Conservation (phyloP, 2,888 invertebrate genomes). For the Tuberolachnus salignus region DNA sequence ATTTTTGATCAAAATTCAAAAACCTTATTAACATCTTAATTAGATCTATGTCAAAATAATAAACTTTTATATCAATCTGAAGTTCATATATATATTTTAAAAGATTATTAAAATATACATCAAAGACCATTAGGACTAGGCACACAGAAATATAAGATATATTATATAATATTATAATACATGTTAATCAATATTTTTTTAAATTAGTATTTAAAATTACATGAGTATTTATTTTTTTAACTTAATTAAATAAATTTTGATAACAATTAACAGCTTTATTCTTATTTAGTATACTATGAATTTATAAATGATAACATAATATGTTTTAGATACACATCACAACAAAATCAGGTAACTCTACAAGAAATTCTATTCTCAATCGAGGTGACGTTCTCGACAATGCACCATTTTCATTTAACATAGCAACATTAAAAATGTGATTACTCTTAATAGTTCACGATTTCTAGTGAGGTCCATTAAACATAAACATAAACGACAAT, state of each 20-base stretch:
- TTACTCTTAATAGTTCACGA: background rate
- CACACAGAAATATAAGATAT: slow-evolving; percentile 1
- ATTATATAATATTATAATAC: slow-evolving; percentile 5
- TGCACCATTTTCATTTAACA: background rate
- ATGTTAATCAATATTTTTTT: slow-evolving; percentile 22
- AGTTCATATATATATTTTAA: background rate
- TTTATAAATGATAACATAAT: slow-evolving; percentile 43
- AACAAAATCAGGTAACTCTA: slow-evolving; percentile 42
- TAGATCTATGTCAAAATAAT: no score
- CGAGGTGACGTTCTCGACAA: background rate
- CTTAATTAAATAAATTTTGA: slow-evolving; percentile 47
- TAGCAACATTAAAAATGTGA: background rate
- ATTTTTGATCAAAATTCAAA: no score
- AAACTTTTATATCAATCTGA: no score
- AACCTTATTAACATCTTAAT: no score
- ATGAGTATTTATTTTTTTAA: background rate
- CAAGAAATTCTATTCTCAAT: slow-evolving; percentile 35
- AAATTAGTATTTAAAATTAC: slow-evolving; percentile 14
- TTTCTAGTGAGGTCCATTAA: slow-evolving; percentile 20
- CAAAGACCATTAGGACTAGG: background rate
- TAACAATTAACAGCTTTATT: slow-evolving; percentile 43
- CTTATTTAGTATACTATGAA: slow-evolving; percentile 35
- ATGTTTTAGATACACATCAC: slow-evolving; percentile 41
- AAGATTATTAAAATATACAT: background rate
- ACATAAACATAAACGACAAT: slow-evolving; percentile 27